These are phyloP conservation scores for Trogon surrucura DNA, from an alignment of 2,113 vertebrate species.

Conservation along the genomic window DNA sequence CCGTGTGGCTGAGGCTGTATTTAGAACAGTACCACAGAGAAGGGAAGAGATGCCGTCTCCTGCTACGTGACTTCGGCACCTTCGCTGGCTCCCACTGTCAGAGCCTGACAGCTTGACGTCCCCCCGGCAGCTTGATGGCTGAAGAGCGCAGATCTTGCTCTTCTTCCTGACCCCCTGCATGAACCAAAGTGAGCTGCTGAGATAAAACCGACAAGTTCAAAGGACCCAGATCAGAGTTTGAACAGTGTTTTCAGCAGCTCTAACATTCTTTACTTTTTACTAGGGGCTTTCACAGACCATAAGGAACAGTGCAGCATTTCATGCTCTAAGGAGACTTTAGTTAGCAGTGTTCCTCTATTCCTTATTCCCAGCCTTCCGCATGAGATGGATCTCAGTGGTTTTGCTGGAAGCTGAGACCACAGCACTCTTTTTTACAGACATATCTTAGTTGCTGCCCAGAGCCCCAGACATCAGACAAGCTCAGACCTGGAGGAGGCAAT, in stretches of 20 bases:
- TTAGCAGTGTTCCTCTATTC: background rate
- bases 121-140: background rate
- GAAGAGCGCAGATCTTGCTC: background rate
- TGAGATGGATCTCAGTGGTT: background rate
- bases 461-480: background rate
- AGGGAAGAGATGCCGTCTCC: background rate
- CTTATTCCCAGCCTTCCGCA: background rate
- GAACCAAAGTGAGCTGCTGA: background rate
- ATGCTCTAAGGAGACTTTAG: background rate
- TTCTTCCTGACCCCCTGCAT: background rate
- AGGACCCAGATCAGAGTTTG: background rate
- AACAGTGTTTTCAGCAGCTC: background rate
- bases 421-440: background rate
- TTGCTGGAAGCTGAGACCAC: background rate
- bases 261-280: background rate
- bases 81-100: fast-evolving
- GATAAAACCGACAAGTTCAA: background rate
- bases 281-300: background rate
- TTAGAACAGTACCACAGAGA: background rate
- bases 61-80: background rate
- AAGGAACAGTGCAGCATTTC: background rate
- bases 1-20: background rate
- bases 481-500: background rate
- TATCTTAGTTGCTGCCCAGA: background rate
- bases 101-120: background rate